Conservation (phyloP, 1,140 invertebrate genomes). For the Chrysoperla carnea region DNA sequence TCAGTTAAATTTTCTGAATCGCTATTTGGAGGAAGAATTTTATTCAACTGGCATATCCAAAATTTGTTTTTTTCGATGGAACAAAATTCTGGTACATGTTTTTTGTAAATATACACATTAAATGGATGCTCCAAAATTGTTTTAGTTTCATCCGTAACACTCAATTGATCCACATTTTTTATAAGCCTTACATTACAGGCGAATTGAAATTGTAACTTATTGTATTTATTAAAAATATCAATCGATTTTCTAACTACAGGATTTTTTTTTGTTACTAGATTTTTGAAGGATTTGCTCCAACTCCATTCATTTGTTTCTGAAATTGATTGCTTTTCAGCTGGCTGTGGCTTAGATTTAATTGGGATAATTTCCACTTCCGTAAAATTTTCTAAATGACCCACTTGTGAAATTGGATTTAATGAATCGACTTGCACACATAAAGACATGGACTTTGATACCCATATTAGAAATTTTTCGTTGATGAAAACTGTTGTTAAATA, state of each 20-base stretch:
- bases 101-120: conserved; percentile 9
- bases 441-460: conserved; percentile 30
- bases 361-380: conserved; percentile 17
- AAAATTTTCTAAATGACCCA: neutral
- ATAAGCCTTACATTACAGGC: neutral
- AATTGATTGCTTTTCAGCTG: conserved; percentile 1
- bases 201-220: neutral
- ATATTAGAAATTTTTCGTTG: conserved; percentile 32
- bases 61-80: neutral
- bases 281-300: neutral
- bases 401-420: conserved; percentile 1
- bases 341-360: conserved; percentile 9
- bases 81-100: neutral
- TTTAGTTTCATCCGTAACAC: neutral
- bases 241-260: neutral
- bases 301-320: neutral
- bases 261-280: neutral
- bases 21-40: neutral
- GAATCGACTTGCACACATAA: conserved; percentile 25
- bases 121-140: conserved; percentile 6
- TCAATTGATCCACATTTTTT: neutral
- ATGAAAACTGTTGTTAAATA: conserved; percentile 29
- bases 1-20: neutral
- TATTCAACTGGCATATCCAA: neutral
- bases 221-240: neutral